phyloP scores from a whole-genome alignment of 2,113 vertebrate genomes.

The Naja naja region DNA sequence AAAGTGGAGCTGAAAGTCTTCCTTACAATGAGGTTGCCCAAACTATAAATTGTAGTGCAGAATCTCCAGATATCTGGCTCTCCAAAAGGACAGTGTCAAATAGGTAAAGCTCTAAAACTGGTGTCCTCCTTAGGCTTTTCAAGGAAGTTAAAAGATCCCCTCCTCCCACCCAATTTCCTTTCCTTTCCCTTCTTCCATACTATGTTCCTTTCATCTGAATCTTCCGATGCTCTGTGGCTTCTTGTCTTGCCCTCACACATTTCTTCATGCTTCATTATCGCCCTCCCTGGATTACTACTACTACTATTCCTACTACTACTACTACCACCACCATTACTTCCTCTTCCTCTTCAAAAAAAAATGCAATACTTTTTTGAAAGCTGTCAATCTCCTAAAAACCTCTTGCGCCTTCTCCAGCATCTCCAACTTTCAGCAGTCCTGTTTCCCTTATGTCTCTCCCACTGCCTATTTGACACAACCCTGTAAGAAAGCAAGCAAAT shows the following conservation, averaged over 20 bases:
- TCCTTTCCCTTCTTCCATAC: neutral
- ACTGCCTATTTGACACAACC: neutral
- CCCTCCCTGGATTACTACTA: neutral
- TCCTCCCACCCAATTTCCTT: neutral
- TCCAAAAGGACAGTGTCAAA: neutral
- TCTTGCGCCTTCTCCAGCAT: neutral
- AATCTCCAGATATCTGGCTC: neutral
- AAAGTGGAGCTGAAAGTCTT: neutral
- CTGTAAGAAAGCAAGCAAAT: neutral
- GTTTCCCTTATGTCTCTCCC: neutral
- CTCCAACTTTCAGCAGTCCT: neutral
- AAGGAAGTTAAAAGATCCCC: neutral
- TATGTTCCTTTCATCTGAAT: neutral
- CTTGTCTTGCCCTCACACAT: neutral
- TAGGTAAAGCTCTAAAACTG: neutral
- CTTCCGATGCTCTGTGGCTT: neutral
- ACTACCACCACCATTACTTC: neutral
- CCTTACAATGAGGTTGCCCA: neutral
- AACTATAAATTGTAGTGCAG: neutral
- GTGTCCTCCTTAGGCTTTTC: neutral
- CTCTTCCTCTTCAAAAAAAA: neutral
- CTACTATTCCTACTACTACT: too few relatives aligned
- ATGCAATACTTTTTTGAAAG: neutral
- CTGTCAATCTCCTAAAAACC: neutral
- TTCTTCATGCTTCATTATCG: neutral